Conservation (phyloP, 2,113 vertebrate genomes). For the Equus przewalskii region DNA sequence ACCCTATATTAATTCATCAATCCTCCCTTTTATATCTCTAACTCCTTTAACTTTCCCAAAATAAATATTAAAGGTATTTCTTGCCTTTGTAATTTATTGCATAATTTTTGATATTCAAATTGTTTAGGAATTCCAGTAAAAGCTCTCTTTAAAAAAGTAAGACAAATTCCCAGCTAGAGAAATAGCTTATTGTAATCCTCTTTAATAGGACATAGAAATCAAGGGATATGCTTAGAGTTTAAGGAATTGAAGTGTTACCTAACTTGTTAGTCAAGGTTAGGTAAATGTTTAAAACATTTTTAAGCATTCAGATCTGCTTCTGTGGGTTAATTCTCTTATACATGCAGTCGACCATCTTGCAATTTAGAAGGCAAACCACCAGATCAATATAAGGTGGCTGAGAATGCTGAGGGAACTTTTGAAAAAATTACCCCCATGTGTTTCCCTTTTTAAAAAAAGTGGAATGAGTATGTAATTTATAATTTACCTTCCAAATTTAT, state of each 20-base stretch:
- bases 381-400: not conserved
- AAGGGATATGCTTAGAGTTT: not conserved
- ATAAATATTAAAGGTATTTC: not conserved
- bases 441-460: not conserved
- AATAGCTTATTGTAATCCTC: not conserved
- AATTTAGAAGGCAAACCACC: slow-evolving; percentile 4
- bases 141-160: not conserved
- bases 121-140: not conserved
- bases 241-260: not conserved
- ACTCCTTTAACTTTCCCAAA: not conserved
- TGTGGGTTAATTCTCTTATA: not conserved
- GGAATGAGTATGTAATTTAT: not conserved
- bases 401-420: not conserved
- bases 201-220: not conserved
- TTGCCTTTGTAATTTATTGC: not conserved
- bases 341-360: not conserved
- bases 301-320: not conserved
- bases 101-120: not conserved
- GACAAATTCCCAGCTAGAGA: not conserved
- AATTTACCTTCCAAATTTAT: not conserved
- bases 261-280: not conserved
- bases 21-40: not conserved
- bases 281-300: not conserved
- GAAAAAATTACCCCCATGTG: not conserved
- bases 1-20: not conserved